Evolutionary conservation across 2,113 vertebrate species (phyloP), one percentile per base, ranked within the genome.

Genomic region (Neolamprologus falcicula): DNA sequence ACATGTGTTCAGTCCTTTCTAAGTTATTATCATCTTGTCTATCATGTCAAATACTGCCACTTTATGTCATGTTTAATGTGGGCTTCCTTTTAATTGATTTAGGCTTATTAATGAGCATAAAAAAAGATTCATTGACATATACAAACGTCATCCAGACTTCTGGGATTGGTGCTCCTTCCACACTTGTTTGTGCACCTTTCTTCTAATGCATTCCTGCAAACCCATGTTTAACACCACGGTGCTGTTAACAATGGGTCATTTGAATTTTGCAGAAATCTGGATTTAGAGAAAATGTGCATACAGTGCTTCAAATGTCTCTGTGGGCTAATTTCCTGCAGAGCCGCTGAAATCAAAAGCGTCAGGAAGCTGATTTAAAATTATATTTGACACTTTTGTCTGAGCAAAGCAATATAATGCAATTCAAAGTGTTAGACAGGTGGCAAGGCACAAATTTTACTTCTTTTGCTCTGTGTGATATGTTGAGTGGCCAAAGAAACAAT

Each of bases 401-500:
- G 66, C 24, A 80, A 53, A 16, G 42, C 16, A 28, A 45, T 31
- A 3, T 78, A 78, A 78, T 78, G 45, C 26, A 78, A 21, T 45
- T 50, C 45, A 81, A 66, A 78, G n/a, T 73, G 53, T 14, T 11
- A 33, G 21, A 21, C 57, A 83, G 59, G 71, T 76, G 80, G 6
- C 10, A 81, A 45, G n/a, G 54, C 37, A 76, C 45, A 84, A 66
- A 52, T 71, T 83, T 45, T 40, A 78, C 85, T 24, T 81, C 53
- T 37, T 59, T 81, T 1, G 3, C 71, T 71, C 13, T 54, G 35
- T 85, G 35, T 88, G 83, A 76, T 21, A 54, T 50, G 24, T 82
- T 82, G 57, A 91, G 31, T 81, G 53, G 80, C 52, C 82, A 83
- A 63, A 87, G 76, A 52, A 66, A 45, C 28, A 47, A 50, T 82